A percentile compares a stretch with the other conserved stretches of the same genome.
These are phyloP conservation scores for Natator depressus DNA, from an alignment of 2,113 vertebrate genomes.

Conservation along the genomic window DNA sequence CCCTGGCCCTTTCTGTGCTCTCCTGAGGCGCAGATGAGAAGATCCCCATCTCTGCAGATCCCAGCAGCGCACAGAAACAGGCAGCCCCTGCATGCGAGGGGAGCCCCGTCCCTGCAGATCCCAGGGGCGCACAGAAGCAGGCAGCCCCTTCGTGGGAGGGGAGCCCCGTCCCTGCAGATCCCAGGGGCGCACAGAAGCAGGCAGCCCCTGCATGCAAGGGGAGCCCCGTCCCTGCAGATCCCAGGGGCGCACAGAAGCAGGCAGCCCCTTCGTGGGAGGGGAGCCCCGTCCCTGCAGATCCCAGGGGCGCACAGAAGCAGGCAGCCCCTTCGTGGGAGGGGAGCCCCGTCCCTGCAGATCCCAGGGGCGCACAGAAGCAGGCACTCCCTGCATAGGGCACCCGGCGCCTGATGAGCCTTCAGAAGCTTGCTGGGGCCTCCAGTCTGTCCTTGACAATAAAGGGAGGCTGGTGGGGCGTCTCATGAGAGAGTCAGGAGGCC, in stretches of 20 bases:
- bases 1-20: neutral
- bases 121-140: neutral
- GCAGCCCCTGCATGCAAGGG: neutral
- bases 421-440: neutral
- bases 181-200: accelerated
- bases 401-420: neutral
- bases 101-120: neutral
- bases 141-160: no score
- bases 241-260: neutral
- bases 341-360: neutral
- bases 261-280: no score
- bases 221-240: no score
- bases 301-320: neutral
- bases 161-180: neutral
- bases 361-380: accelerated
- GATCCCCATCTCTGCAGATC: no score
- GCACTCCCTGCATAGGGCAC: neutral
- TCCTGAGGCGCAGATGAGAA: neutral
- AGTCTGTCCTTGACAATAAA: neutral
- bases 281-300: neutral
- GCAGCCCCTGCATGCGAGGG: no score
- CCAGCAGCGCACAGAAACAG: neutral
- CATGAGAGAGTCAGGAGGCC: neutral
- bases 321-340: no score
- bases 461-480: no score